Evolutionary conservation across 2,113 vertebrate species (phyloP), one percentile per base, ranked within the genome.

Genomic region (Oreochromis aureus): DNA sequence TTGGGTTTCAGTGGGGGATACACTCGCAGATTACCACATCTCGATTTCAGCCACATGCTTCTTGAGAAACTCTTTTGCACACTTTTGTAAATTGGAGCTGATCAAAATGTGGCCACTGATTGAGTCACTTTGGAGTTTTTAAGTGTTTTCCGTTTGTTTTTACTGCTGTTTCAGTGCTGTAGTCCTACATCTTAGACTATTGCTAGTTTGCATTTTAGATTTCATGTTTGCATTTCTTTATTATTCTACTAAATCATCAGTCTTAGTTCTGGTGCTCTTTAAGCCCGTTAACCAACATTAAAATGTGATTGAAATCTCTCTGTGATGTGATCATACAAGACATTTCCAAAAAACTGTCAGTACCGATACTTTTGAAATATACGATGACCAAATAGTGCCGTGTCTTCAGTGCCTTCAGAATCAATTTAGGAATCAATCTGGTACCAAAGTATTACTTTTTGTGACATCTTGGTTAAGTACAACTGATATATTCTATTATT

Each of bases 301-400:
- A 46, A 44, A 18, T 11, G n/a, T 73, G 10, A 73, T 27, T 46
- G 0, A 0, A 46, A 9, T 71, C 39, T 69, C 36, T 44, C n/a
- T 13, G 12, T 10, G 66, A 71, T 3, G 7, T 71, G 66, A 44
- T 16, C 24, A 44, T 71, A 44, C 0, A 12, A 71, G 19, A 71
- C 66, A 71, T 71, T 44, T 24, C 39, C n/a, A 16, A 71, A 71
- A 27, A 3, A 6, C 7, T 71, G 66, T 24, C 0, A 24, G 39
- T 71, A 44, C 9, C 0, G 0, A 1, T 46, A 27, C 66, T 46
- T 15, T 24, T 73, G 41, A 73, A 46, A 73, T 27, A 10, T 71
- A 71, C n/a, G 24, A 24, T 44, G 36, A 71, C 66, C 7, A 24
- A 41, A 71, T 41, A 39, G 61, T n/a, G 61, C n/a, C 0, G 1